Evolutionary conservation across 2,888 invertebrate species (phyloP).

Genomic region (Leucophenga maculata): DNA sequence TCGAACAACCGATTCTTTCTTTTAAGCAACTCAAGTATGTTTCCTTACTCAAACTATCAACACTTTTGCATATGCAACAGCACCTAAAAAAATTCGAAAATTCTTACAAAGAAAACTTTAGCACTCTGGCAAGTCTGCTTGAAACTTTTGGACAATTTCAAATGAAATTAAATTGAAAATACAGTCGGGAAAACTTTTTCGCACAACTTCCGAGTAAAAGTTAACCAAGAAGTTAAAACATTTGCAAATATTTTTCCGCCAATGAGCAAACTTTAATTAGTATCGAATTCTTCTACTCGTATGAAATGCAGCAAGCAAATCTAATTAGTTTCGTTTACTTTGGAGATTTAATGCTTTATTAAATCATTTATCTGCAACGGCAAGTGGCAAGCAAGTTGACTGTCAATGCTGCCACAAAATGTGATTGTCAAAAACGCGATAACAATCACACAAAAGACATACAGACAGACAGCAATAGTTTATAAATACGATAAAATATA

Average conservation of each 20-base stretch:
- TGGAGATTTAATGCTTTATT: slow-evolving; percentile 51
- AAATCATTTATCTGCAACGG: slow-evolving; percentile 19
- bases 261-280: slow-evolving; percentile 24
- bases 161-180: slow-evolving; percentile 41
- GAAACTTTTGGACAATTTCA: no score
- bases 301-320: slow-evolving; percentile 40
- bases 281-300: not conserved
- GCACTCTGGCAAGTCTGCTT: no score
- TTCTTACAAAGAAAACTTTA: not conserved
- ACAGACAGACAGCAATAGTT: slow-evolving; percentile 35
- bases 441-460: no score
- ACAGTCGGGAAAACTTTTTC: slow-evolving; percentile 6
- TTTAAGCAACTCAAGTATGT: no score
- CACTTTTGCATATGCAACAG: not conserved
- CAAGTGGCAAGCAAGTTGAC: not conserved
- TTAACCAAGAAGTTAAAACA: not conserved
- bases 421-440: not conserved
- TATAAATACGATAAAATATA: not conserved
- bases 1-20: no score
- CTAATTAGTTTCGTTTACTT: slow-evolving; percentile 65
- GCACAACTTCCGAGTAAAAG: not conserved
- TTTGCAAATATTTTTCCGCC: not conserved
- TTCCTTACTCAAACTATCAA: no score
- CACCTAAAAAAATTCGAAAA: not conserved
- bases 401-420: not conserved